These are phyloP conservation scores for Leucania comma DNA, from an alignment of 2,888 invertebrate species.

Conservation along the genomic window DNA sequence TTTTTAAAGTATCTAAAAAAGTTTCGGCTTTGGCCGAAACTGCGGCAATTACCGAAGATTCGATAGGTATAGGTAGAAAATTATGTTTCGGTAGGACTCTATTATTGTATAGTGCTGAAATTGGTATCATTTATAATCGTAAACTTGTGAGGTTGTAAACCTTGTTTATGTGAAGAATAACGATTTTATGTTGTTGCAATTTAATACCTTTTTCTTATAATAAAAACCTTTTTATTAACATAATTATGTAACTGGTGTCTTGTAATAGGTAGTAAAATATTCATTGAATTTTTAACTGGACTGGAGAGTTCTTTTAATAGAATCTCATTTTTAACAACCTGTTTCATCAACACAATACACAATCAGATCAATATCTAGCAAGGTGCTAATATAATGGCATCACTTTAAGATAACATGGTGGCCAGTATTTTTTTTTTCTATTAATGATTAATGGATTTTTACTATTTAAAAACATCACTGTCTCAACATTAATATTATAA, in stretches of 20 bases:
- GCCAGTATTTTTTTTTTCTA: neutral
- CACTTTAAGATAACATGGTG: neutral
- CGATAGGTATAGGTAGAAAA: no score
- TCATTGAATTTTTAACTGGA: neutral
- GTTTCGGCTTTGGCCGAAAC: no score
- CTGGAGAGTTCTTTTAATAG: no score
- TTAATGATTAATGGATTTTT: neutral
- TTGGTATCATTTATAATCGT: constrained; percentile 11
- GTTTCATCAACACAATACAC: neutral
- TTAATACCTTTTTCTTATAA: constrained; percentile 22
- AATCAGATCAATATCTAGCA: neutral
- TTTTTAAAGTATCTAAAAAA: no score
- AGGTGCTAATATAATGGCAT: neutral
- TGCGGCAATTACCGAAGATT: no score
- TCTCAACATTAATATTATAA: no score
- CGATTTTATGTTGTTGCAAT: constrained; percentile 1
- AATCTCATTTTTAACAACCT: no score
- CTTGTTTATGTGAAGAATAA: constrained; percentile 5
- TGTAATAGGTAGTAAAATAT: neutral
- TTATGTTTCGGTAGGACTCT: neutral
- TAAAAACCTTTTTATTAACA: constrained; percentile 6
- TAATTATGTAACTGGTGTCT: neutral
- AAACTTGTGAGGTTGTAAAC: constrained; percentile 8
- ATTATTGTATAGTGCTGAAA: neutral
- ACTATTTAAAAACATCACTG: no score